A percentile compares a stretch with the other conserved stretches of the same genome.
Evolutionary conservation across 2,113 vertebrate genomes (phyloP).

Genomic region (Passer montanus): DNA sequence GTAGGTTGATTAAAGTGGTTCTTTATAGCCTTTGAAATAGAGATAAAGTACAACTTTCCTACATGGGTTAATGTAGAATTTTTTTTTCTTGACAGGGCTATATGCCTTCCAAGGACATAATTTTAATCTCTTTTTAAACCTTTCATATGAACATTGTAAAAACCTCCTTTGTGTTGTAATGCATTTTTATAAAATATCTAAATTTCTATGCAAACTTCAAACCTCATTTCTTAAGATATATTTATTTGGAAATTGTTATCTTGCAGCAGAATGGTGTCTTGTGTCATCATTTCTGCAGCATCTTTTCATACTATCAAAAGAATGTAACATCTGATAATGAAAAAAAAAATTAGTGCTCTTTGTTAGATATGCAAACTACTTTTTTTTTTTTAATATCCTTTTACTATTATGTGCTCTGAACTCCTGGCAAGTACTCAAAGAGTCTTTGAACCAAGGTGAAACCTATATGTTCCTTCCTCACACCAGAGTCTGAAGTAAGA

Average conservation of each 20-base stretch:
- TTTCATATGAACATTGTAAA: constrained; percentile 22
- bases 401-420: constrained; percentile 14
- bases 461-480: background rate
- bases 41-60: constrained; percentile 51
- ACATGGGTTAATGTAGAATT: constrained; percentile 12
- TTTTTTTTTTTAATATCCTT: constrained; percentile 27
- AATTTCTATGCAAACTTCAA: constrained; percentile 34
- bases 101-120: constrained; percentile 57
- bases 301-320: constrained; percentile 33
- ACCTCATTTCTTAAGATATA: constrained; percentile 17
- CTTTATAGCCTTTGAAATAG: constrained; percentile 55
- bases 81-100: constrained; percentile 29
- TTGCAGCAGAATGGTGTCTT: constrained; percentile 15
- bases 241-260: constrained; percentile 58
- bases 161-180: constrained; percentile 54
- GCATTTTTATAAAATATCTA: constrained; percentile 55
- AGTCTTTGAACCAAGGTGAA: constrained; percentile 40
- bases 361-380: constrained; percentile 10
- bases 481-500: background rate
- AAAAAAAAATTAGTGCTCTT: constrained; percentile 31
- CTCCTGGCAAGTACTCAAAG: background rate
- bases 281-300: constrained; percentile 27
- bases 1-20: constrained; percentile 65
- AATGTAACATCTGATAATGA: constrained; percentile 41
- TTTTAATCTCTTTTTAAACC: constrained; percentile 64